Evolutionary conservation across 2,888 invertebrate species (phyloP).

Genomic region (Eristalis arbustorum): DNA sequence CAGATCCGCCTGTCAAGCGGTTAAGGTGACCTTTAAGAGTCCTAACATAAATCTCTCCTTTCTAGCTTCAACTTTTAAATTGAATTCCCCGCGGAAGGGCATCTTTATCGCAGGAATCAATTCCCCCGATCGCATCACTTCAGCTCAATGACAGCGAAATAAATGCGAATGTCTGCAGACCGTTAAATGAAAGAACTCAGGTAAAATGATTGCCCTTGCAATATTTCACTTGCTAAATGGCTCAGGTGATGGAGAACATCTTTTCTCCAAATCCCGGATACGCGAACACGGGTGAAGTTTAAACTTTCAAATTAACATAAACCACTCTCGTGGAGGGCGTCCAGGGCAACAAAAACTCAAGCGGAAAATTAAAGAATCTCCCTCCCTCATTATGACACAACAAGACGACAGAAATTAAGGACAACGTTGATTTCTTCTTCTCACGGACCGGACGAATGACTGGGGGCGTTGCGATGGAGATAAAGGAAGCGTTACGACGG

Average conservation of each 20-base stretch:
- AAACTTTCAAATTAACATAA: slow-evolving; percentile 2
- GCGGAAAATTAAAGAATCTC: slow-evolving; percentile 17
- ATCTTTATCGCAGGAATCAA: not conserved
- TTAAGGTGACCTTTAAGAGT: not conserved
- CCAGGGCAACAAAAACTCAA: not conserved
- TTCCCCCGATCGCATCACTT: slow-evolving; percentile 1
- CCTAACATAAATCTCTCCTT: not conserved
- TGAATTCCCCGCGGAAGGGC: not conserved
- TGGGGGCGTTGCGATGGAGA: not conserved
- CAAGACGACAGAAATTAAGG: slow-evolving; percentile 11
- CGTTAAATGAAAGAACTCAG: slow-evolving; percentile 14
- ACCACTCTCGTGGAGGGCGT: not conserved
- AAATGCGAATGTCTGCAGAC: slow-evolving; percentile 20
- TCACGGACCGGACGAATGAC: not conserved
- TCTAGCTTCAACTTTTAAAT: not conserved
- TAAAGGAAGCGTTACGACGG: not conserved
- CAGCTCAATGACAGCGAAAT: not conserved
- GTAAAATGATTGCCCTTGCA: slow-evolving; percentile 10
- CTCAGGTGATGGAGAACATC: slow-evolving; percentile 21
- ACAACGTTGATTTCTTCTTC: slow-evolving; percentile 2
- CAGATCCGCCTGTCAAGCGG: too few species aligned
- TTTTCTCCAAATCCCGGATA: not conserved
- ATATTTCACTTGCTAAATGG: slow-evolving; percentile 40
- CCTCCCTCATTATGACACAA: slow-evolving; percentile 15
- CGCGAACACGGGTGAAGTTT: not conserved